These are phyloP conservation scores for Oscheius sp. DNA, from an alignment of 2,888 invertebrate genomes.

Conservation along the genomic window DNA sequence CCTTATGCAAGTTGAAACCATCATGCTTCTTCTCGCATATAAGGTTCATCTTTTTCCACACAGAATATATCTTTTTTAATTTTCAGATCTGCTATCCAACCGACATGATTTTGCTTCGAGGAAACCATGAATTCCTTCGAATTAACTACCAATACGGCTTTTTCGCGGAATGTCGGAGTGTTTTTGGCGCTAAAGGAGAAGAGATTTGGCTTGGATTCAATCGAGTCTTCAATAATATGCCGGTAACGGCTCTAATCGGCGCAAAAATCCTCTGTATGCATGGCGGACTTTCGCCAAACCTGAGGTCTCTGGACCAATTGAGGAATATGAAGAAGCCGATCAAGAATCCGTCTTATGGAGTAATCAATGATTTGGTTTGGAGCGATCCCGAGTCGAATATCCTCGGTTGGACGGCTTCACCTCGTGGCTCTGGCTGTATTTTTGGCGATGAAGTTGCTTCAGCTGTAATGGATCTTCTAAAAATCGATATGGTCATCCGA, in stretches of 20 bases:
- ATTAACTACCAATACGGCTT: slow-evolving; percentile 59
- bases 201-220: slow-evolving; percentile 54
- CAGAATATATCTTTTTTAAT: background rate
- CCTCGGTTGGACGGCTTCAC: slow-evolving; percentile 49
- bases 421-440: slow-evolving; percentile 59
- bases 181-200: slow-evolving; percentile 33
- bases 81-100: slow-evolving; percentile 48
- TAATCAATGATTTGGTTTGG: slow-evolving; percentile 62
- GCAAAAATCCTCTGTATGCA: slow-evolving; percentile 57
- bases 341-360: slow-evolving; percentile 45
- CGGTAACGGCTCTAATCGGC: slow-evolving; percentile 50
- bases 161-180: slow-evolving; percentile 42
- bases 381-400: slow-evolving; percentile 50
- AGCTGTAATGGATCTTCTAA: background rate
- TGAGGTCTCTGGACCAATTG: slow-evolving; percentile 44
- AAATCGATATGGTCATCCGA: slow-evolving; percentile 1
- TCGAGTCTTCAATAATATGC: slow-evolving; percentile 54
- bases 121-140: slow-evolving; percentile 59
- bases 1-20: slow-evolving; percentile 51
- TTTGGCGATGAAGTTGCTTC: too few species aligned
- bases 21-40: slow-evolving; percentile 55
- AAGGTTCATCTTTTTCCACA: too few species aligned
- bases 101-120: slow-evolving; percentile 49
- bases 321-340: slow-evolving; percentile 39
- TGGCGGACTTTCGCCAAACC: slow-evolving; percentile 53